Percentiles rank a stretch among this genome's conserved stretches.
Conservation (phyloP, 2,797 vertebrate genomes). For the Taeniopygia guttata region DNA sequence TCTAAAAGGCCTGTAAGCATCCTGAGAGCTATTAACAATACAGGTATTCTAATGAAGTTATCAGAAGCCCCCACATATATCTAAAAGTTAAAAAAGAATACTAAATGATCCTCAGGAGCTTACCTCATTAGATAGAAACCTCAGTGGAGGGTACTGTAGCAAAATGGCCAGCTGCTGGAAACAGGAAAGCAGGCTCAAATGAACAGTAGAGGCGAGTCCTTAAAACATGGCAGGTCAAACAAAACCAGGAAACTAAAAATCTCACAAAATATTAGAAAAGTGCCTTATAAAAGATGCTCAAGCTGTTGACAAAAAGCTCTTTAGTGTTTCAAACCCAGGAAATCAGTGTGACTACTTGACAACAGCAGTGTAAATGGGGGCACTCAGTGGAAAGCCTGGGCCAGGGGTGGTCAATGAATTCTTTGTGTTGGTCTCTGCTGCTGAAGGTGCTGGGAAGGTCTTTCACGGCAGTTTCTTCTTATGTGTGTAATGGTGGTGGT, state of each 20-base stretch:
- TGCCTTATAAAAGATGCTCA: background rate
- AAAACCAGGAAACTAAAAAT: background rate
- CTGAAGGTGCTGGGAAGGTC: background rate
- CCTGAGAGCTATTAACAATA: background rate
- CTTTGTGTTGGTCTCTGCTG: background rate
- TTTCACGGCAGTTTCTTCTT: background rate
- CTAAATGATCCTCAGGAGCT: background rate
- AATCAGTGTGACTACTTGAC: background rate
- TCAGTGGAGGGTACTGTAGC: background rate
- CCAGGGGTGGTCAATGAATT: background rate
- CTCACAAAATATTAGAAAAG: background rate
- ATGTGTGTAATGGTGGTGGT: background rate
- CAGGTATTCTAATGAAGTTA: background rate
- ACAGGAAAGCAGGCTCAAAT: background rate
- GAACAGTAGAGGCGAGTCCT: background rate
- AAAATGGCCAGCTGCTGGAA: background rate
- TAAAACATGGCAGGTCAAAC: background rate
- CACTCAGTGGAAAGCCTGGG: background rate
- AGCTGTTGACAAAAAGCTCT: background rate
- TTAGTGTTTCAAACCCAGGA: background rate
- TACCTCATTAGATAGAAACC: background rate
- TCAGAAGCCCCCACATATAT: background rate
- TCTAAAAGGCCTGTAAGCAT: background rate
- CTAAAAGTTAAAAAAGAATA: background rate
- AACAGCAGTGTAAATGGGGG: fast-evolving